phyloP scores from a whole-genome alignment of 2,797 vertebrate genomes.

The Phyllotis vaccarum region DNA sequence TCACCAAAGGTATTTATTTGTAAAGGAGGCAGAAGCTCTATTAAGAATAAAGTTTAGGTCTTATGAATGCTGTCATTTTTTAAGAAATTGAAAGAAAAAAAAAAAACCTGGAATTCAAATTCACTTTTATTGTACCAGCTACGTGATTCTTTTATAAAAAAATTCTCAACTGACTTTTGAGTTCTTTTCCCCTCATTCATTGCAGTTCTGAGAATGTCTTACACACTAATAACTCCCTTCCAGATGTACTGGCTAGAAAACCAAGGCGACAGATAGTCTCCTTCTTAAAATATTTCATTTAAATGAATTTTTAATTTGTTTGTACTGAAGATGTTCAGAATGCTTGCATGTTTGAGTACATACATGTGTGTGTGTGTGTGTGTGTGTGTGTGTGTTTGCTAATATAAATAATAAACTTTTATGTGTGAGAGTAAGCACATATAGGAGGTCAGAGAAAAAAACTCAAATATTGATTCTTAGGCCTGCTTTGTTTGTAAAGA shows the following conservation, averaged over 20 bases:
- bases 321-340: neutral
- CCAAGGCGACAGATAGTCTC: neutral
- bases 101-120: neutral
- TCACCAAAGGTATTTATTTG: neutral
- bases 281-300: neutral
- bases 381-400: too few relatives aligned
- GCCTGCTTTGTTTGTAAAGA: neutral
- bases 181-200: neutral
- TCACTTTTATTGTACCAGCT: neutral
- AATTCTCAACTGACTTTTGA: neutral
- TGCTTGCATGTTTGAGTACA: neutral
- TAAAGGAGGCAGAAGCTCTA: neutral
- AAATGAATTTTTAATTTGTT: neutral
- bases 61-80: neutral
- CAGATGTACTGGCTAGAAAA: neutral
- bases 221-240: neutral
- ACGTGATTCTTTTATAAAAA: neutral
- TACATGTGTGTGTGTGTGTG: neutral
- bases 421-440: too few relatives aligned
- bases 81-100: neutral
- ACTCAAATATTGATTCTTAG: neutral
- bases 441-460: neutral
- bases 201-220: neutral
- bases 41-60: neutral
- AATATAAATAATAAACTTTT: neutral